Base-by-base conservation (phyloP, 2,888 invertebrate species). In the Druceiella hillmani region DNA sequence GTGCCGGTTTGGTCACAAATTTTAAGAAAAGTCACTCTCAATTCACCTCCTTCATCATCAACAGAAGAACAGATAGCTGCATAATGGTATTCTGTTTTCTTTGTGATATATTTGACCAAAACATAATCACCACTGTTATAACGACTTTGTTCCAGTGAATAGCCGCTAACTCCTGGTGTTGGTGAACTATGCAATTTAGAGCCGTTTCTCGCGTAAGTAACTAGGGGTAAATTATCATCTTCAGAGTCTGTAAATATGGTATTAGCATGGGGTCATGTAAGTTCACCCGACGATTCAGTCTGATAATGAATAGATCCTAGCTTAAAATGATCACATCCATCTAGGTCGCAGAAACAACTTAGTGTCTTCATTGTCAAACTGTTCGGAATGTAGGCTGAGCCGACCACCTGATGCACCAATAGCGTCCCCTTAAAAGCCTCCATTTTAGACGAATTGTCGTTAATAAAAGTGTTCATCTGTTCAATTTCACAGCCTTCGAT, bases 361-460 rank as follows among this genome's bases (percentile, higher is more conserved):
- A 51, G 44, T 38, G 43, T 42, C 38, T 52, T 51, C 46, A 52
- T 43, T 33, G 27, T 38, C 37, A 50, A 36, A 12, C 43, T 17
- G 15, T 47, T 45, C 6, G 48, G 50, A 22, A 40, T 40, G 33
- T 41, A 51, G 37, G 43, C 39, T 25, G 33, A 10, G 27, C 45
- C 45, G 4, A 33, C 36, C 13, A 50, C 46, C 31, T 51, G 49
- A 43, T 51, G 50, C 17, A 51, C 50, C 32, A 36, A 36, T 5
- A 50, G 47, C 16, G 48, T 51, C 27, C 49, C 50, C 17, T 47
- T 48, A 45, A 51, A 52, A 20, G 45, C n/a, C 28, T 44, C 26
- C 17, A 49, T 27, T 36, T 49, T n/a, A 33, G 37, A 37, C 36
- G 27, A 20, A 11, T 49, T 41, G 2, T 42, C 43, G n/a, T 42